Evolutionary conservation across 2,113 vertebrate genomes (phyloP), one percentile per base, ranked within the genome.

Genomic region (Odocoileus hemionus): DNA sequence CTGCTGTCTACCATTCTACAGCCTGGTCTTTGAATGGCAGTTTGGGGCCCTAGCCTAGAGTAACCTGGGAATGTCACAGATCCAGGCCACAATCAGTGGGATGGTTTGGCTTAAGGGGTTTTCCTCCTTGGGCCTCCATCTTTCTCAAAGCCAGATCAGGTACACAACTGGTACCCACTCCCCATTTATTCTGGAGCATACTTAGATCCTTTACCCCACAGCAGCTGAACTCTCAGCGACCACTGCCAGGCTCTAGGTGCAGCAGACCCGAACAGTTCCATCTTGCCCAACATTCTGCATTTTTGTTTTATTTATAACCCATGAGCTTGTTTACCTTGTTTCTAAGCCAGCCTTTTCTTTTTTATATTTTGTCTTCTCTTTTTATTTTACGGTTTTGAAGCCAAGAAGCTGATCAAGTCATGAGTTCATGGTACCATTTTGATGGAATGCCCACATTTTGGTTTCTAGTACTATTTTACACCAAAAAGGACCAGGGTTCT

Each of bases 381-480:
- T 61, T 86, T 64, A 4, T 26, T 64, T 58, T 43, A 64, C 17
- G 5, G 23, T 30, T 79, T 93, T 70, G 61, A 30, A 94, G 36
- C 15, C 21, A 30, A 89, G 64, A 92, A 52, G 11, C 5, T 64
- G 70, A 52, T 74, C 52, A 45, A 64, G 33, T 64, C 30, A 36
- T 89, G 50, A 89, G 39, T 12, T 92, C 89, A 83, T 15, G 28
- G 70, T 70, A 2, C 67, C 39, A 33, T 36, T 45, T 39, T 45
- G 14, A 94, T 1, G 4, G 50, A 91, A 89, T 6, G 3, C 3
- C 19, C 30, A 21, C 21, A 33, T 57, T 88, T 76, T 36, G 39
- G 57, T 86, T 92, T 92, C 60, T 80, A 96, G 39, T 33, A 55
- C 36, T 52, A 30, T 70, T 84, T 86, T 67, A 91, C 7, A 85